Evolutionary conservation across 1,140 invertebrate species (phyloP), one percentile per base, ranked within the genome.

Genomic region (Trichonephila clavata): DNA sequence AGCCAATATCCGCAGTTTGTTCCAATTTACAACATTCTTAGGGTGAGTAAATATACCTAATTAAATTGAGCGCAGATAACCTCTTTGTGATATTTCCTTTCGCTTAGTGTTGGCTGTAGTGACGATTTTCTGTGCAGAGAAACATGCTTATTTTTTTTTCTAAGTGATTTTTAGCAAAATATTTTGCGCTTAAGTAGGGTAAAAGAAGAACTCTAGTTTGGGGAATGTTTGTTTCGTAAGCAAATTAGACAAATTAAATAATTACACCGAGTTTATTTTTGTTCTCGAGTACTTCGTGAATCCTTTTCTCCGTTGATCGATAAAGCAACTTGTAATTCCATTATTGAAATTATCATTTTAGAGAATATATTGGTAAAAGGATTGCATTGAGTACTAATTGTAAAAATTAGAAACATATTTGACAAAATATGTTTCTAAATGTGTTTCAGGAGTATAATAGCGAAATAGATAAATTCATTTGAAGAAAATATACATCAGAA

Each of bases 1-100:
- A 84, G 83, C 83, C 83, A 84, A 84, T 84, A 84, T 84, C 83
- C 83, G 83, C 57, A 57, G 83, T 84, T 84, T 60, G 83, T 84
- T 84, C 83, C 83, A 84, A 84, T 84, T 84, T 84, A 84, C 83
- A 84, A 32, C 83, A 84, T 84, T 84, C 83, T 84, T 59, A 84
- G 83, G 71, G 27, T 60, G 83, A 32, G 81, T 84, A 84, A 84
- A 84, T 84, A 84, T 84, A 84, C n/a, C 83, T 84, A 84, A 84
- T 84, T 84, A 84, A 84, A 84, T 84, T 84, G 83, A 14, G 21
- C 21, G 83, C 83, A 84, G 83, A 84, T 84, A 84, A 84, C 43
- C 83, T 60, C 57, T 59, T 59, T 84, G 50, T 59, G 83, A 84
- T 84, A 60, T 60, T 84, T 57, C 57, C 21, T n/a, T 60, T 84